These are phyloP conservation scores for Gambusia yucatana DNA, from an alignment of 2,797 vertebrate species.

Conservation along the genomic window DNA sequence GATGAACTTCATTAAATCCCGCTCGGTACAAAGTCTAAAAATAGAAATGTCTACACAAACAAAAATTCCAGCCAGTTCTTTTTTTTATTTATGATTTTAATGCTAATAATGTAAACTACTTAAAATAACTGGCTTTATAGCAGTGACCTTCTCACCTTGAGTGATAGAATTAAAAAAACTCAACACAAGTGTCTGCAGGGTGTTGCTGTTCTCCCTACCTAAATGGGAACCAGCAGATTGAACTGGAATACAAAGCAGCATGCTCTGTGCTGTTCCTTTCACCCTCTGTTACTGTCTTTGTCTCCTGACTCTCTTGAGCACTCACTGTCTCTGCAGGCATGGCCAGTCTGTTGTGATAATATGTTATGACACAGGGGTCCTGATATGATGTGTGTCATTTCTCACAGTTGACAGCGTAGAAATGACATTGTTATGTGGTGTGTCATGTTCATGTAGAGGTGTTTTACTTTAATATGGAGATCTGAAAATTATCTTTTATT, in stretches of 20 bases:
- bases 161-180: conserved; percentile 10
- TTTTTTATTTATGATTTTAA: neutral
- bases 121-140: too few relatives aligned
- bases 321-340: conserved; percentile 42
- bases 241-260: conserved; percentile 62
- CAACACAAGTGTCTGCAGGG: conserved; percentile 38
- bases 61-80: neutral
- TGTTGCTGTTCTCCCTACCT: conserved; percentile 38
- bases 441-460: conserved; percentile 41
- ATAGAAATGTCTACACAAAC: neutral
- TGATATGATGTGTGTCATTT: conserved; percentile 71
- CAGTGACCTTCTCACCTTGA: conserved; percentile 2
- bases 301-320: conserved; percentile 25
- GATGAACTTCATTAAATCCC: too few relatives aligned
- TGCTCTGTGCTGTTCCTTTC: conserved; percentile 65
- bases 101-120: neutral
- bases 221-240: conserved; percentile 55
- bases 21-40: neutral
- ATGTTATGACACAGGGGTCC: conserved; percentile 66
- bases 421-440: conserved; percentile 60
- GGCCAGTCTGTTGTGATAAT: conserved; percentile 68
- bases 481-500: conserved; percentile 6
- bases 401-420: conserved; percentile 60
- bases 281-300: conserved; percentile 58
- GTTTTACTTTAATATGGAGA: conserved; percentile 39